Evolutionary conservation across 2,113 vertebrate species (phyloP), one percentile per base, ranked within the genome.

Genomic region (Oreocharis arfaki): DNA sequence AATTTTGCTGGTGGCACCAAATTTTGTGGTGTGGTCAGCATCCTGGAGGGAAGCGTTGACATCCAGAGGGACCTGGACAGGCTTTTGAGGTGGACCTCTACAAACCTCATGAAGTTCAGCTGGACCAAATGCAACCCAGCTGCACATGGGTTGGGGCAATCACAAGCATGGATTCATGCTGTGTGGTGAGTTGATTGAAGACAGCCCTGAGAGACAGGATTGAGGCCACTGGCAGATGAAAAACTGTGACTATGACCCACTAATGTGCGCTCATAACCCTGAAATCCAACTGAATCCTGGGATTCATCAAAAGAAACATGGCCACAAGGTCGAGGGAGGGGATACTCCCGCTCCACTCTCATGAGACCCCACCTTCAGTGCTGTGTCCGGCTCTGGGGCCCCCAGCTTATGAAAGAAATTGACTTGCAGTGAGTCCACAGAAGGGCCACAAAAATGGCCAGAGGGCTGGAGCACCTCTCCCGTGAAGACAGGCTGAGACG

Each of bases 351-450:
- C 9, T 39, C 22, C 13, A 7, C 6, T 39, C 23, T 46, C 21
- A 10, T 23, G n/a, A 46, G 15, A 53, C 10, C 10, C 4, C 39
- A 26, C 33, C 20, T 71, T 24, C 37, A 24, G 11, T 21, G 28
- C 55, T 60, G 17, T 18, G 23, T 37, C 33, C 4, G 10, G 46
- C 33, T 60, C 46, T 10, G 11, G 44, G 26, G 11, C 11, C 5
- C 13, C 32, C 52, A 32, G 5, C 0, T 0, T 18, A 18, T 44
- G 7, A 50, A 32, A 52, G 53, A 68, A 33, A 52, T 27, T 42
- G 27, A 19, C 18, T 39, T 46, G 55, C 14, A 60, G 17, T 12
- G 12, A 78, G 28, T 46, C 33, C 55, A 78, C 33, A 53, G 33
- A 46, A 33, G 8, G 15, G 39, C 6, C 12, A 60, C 27, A 39